A percentile compares a stretch with the other conserved stretches of the same genome.
Conservation (phyloP, 2,888 invertebrate species). For the Glyphotaelius pellucidus region DNA sequence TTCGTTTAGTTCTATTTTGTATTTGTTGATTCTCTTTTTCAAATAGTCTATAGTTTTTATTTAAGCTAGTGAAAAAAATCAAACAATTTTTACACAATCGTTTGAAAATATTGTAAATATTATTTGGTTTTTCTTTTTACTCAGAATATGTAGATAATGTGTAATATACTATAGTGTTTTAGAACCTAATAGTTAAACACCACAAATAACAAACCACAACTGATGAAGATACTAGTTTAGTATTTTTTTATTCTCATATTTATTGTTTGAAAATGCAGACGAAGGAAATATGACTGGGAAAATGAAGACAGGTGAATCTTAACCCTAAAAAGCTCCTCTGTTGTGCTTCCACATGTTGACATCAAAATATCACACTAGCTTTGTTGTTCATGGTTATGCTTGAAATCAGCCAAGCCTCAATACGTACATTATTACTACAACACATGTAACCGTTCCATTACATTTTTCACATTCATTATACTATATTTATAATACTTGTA, state of each 20-base stretch:
- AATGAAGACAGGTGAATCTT: constrained; percentile 76
- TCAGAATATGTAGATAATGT: neutral
- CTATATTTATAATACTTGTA: neutral
- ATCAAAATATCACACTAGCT: neutral
- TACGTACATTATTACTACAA: neutral
- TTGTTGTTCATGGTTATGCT: neutral
- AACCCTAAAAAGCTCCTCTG: neutral
- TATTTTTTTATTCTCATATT: constrained; percentile 13
- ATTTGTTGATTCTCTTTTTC: neutral
- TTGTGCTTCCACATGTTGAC: neutral
- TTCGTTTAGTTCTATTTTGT: too few relatives aligned
- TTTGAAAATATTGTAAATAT: too few relatives aligned
- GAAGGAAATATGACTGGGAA: constrained; percentile 77
- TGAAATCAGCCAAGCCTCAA: neutral
- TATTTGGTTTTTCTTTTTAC: neutral
- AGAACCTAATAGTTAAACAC: neutral
- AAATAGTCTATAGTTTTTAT: neutral
- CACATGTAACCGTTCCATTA: neutral
- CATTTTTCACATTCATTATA: neutral
- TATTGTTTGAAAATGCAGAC: constrained; percentile 69
- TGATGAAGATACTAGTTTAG: neutral
- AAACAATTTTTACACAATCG: neutral
- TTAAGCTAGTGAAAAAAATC: neutral
- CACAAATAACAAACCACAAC: neutral
- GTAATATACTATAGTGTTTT: neutral